Evolutionary conservation across 1,140 invertebrate genomes (phyloP), one percentile per base, ranked within the genome.

Genomic region (Drosophila baimaii): DNA sequence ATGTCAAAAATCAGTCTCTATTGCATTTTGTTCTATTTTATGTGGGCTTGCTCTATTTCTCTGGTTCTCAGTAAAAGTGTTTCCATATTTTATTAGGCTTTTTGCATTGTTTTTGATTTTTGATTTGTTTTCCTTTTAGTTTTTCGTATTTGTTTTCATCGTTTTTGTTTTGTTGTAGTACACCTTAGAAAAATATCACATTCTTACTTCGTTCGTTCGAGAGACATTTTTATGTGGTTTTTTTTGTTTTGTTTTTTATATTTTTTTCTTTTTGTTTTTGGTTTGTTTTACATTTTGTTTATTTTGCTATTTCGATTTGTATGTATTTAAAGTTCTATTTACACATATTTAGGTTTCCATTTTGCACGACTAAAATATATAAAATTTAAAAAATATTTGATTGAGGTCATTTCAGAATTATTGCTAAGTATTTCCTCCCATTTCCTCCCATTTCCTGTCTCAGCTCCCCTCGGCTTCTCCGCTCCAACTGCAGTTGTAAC

Each of bases 151-250:
- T 55, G 44, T 73, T 66, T 70, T 64, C 72, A 43, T 37, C 33
- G 41, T 74, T 62, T 71, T 69, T 83, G 73, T 80, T 69, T 73
- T 64, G 47, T 73, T 64, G 47, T 79, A 79, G 75, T 91, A 85
- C 86, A 90, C 80, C 82, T 91, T 92, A 92, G 89, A 92, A 92
- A 92, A 92, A 92, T 92, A 92, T 92, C 91, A 92, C 91, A 92
- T 92, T 91, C 89, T 92, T 91, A 82, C 91, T 92, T 92, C 91
- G 91, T 92, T 92, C 91, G 91, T 91, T 92, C 91, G 81, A 92
- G 91, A 92, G 90, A 92, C 83, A 90, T 81, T 90, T 75, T 77
- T 80, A 77, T 71, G 79, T 82, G 74, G 68, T 79, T 73, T 66
- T 46, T 55, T 77, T 81, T 75, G 62, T 66, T 62, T 74, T 41